phyloP scores from a whole-genome alignment of 2,113 vertebrate species.

The Condylura cristata region DNA sequence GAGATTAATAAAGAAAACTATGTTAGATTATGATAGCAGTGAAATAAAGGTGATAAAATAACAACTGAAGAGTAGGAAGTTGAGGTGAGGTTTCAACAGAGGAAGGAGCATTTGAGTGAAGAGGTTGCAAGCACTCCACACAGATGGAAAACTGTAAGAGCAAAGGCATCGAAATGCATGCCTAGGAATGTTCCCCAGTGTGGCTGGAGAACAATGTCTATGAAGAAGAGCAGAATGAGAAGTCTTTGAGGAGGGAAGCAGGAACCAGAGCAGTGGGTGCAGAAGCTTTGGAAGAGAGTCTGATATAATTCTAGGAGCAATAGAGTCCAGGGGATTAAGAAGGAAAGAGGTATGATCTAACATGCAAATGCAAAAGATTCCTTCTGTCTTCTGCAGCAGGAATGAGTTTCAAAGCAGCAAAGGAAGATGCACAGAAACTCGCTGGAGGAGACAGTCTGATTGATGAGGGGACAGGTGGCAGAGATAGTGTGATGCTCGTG shows the following conservation, averaged over 20 bases:
- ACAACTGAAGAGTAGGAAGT: not conserved
- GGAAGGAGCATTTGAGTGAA: not conserved
- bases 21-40: not conserved
- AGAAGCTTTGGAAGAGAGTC: not conserved
- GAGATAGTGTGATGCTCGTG: not conserved
- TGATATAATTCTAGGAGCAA: not conserved
- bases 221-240: not conserved
- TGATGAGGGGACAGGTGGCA: not conserved
- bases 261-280: not conserved
- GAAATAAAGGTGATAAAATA: not conserved
- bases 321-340: not conserved
- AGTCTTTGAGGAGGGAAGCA: not conserved
- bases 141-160: not conserved
- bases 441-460: not conserved
- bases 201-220: not conserved
- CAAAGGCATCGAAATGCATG: not conserved
- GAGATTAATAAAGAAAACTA: not conserved
- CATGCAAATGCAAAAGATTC: not conserved
- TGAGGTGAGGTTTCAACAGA: not conserved
- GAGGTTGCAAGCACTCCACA: too few species aligned
- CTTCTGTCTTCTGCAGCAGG: not conserved
- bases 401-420: not conserved
- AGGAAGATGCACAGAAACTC: not conserved
- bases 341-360: not conserved
- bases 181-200: not conserved